Conservation (phyloP, 1,140 invertebrate species). For the Drosophila setifemur region DNA sequence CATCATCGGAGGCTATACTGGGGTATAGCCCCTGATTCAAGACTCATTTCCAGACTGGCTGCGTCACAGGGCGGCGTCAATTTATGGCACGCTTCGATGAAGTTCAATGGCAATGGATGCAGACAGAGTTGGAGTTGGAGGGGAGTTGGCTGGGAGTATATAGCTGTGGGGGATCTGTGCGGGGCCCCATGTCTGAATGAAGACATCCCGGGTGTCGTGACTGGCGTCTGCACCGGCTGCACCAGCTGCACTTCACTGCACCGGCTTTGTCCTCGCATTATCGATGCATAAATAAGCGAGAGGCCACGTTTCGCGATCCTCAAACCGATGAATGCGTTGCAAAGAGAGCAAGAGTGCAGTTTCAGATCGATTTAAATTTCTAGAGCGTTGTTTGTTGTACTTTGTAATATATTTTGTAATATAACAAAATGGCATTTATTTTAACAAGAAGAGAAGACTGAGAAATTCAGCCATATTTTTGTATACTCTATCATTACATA, state of each 20-base stretch:
- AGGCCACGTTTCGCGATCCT: not conserved
- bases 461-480: too few species aligned
- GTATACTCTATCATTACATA: too few species aligned
- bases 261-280: slow-evolving; percentile 63
- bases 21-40: not conserved
- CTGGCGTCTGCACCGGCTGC: not conserved
- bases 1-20: slow-evolving; percentile 9
- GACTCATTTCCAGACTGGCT: slow-evolving; percentile 11
- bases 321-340: not conserved
- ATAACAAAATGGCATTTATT: too few species aligned
- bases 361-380: too few species aligned
- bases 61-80: slow-evolving; percentile 51
- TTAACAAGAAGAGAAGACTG: too few species aligned
- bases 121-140: not conserved
- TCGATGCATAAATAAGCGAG: slow-evolving; percentile 71
- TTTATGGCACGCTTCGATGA: slow-evolving; percentile 77
- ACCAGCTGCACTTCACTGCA: too few species aligned
- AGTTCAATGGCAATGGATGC: slow-evolving; percentile 66
- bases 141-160: not conserved
- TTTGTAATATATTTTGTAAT: too few species aligned
- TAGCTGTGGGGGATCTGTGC: not conserved
- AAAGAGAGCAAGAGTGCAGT: not conserved
- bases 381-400: too few species aligned
- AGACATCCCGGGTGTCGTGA: slow-evolving; percentile 44
- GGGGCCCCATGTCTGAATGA: slow-evolving; percentile 35